A percentile compares a stretch with the other conserved stretches of the same genome.
phyloP scores from a whole-genome alignment of 1,140 invertebrate species.

The Nilaparvata lugens region DNA sequence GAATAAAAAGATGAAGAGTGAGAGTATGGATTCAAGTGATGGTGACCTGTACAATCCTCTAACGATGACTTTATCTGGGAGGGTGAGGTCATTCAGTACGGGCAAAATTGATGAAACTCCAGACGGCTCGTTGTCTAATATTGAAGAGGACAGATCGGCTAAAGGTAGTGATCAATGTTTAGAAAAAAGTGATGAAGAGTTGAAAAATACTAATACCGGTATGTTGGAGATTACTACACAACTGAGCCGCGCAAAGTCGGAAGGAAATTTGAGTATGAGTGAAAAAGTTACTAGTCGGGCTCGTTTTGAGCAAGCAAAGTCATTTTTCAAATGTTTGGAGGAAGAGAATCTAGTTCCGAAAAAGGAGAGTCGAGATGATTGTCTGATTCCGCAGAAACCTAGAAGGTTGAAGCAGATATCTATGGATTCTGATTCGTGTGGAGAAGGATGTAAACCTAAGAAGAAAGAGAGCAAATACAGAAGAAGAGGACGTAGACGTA shows the following conservation, averaged over 20 bases:
- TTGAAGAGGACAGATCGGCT: neutral
- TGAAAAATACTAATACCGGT: neutral
- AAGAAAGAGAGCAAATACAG: slow-evolving; percentile 3
- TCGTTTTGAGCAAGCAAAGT: slow-evolving; percentile 15
- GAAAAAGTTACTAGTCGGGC: neutral
- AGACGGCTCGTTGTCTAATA: neutral
- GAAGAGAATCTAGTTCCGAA: neutral
- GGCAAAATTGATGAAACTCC: neutral
- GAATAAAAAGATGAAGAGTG: neutral
- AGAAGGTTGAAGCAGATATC: neutral
- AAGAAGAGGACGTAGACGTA: slow-evolving; percentile 6
- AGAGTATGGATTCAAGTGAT: neutral
- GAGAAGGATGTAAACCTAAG: neutral
- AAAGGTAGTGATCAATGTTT: neutral
- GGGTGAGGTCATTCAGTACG: neutral
- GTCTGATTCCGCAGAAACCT: no score
- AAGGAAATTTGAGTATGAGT: neutral
- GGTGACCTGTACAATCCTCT: neutral
- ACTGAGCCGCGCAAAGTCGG: neutral
- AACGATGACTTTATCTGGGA: neutral
- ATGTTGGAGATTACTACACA: neutral
- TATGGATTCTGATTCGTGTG: slow-evolving; percentile 11
- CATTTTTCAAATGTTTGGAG: slow-evolving; percentile 15
- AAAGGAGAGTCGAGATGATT: no score
- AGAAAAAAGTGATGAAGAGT: neutral